Percentiles rank a stretch among this genome's conserved stretches.
These are phyloP conservation scores for Zophobas atratus DNA, from an alignment of 1,140 invertebrate species.

Conservation along the genomic window DNA sequence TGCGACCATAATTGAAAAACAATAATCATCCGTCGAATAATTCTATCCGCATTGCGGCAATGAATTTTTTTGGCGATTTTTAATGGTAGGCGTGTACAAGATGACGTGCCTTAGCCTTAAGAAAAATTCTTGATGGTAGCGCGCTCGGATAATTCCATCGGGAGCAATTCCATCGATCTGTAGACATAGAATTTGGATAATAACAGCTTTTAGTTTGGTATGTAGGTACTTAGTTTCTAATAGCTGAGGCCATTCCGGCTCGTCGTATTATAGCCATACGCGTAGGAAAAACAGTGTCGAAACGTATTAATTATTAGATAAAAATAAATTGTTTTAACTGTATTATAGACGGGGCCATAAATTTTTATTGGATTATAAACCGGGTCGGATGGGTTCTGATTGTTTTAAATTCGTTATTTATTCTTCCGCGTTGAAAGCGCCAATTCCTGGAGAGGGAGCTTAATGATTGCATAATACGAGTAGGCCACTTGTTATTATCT, in stretches of 20 bases:
- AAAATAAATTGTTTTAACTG: conserved; percentile 35
- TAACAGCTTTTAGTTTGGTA: conserved; percentile 46
- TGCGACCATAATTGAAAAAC: background rate
- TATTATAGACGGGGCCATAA: conserved; percentile 32
- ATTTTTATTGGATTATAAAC: conserved; percentile 45
- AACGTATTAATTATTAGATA: conserved; percentile 48
- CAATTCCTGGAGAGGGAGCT: background rate
- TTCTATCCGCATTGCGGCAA: background rate
- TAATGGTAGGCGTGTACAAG: conserved; percentile 34
- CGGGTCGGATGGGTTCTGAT: conserved; percentile 3
- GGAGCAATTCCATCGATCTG: conserved; percentile 43
- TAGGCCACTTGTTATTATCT: conserved; percentile 29
- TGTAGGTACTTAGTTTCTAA: conserved; percentile 46
- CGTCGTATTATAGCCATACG: background rate
- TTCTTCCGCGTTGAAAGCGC: conserved; percentile 11
- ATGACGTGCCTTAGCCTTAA: conserved; percentile 39
- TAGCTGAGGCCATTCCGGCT: conserved; percentile 23
- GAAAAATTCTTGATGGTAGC: conserved; percentile 43
- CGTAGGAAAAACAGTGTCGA: conserved; percentile 45
- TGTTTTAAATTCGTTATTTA: conserved; percentile 30
- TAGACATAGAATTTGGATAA: conserved; percentile 47
- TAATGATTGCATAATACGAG: conserved; percentile 18
- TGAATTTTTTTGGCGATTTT: conserved; percentile 32
- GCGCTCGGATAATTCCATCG: conserved; percentile 35
- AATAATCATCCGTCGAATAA: background rate